These are phyloP conservation scores for Troides aeacus DNA, from an alignment of 2,888 invertebrate species.

Conservation along the genomic window DNA sequence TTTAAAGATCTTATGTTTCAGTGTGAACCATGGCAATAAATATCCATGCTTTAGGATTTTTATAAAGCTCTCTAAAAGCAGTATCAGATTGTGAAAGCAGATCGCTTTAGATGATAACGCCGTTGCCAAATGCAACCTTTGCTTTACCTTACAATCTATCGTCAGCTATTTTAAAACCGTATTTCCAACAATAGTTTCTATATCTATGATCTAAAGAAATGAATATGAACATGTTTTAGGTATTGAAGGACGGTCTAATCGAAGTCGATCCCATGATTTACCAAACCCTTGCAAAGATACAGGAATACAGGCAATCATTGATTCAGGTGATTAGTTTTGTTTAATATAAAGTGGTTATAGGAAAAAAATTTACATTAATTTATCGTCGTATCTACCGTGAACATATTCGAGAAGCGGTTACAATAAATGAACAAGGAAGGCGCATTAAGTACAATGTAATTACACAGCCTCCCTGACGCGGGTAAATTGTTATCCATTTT, in stretches of 20 bases:
- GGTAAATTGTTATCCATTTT: constrained; percentile 31
- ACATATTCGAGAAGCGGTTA: constrained; percentile 17
- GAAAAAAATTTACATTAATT: not conserved
- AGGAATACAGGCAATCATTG: not conserved
- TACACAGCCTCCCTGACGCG: constrained; percentile 9
- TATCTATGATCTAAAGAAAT: not conserved
- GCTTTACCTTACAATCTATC: not conserved
- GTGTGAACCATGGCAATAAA: too few species aligned
- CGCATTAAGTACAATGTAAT: constrained; percentile 23
- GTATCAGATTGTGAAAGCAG: too few species aligned
- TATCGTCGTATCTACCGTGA: not conserved
- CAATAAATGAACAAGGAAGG: constrained; percentile 9
- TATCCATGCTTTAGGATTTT: too few species aligned
- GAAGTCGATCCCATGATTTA: not conserved
- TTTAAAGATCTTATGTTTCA: too few species aligned
- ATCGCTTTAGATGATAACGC: not conserved
- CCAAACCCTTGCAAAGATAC: not conserved
- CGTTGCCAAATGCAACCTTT: not conserved
- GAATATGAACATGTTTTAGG: not conserved
- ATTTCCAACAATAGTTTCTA: not conserved
- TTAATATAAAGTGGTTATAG: not conserved
- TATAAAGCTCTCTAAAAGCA: too few species aligned
- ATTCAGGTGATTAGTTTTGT: not conserved
- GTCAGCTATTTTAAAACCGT: not conserved
- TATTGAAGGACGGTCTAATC: not conserved